Base-by-base conservation (phyloP, 2,113 vertebrate species). In the Marmota monax region DNA sequence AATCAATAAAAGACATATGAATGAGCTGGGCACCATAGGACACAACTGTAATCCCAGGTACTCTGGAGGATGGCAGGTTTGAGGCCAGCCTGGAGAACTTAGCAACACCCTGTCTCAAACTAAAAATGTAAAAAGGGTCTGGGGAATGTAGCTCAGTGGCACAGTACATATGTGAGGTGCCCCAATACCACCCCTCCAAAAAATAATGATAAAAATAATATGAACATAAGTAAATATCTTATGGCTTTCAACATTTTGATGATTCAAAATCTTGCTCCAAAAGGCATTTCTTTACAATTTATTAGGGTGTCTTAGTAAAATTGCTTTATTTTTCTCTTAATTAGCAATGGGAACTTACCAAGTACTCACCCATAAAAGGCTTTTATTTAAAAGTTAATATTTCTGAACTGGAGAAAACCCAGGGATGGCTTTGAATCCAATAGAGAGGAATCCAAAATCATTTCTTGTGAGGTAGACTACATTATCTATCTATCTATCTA, bases 271-370 rank as follows among this genome's bases (percentile, higher is more conserved):
- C 76, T 96, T 67, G 6, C 34, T 84, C 37, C 34, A 82, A 51
- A 80, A 65, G 34, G 5, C n/a, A 65, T 29, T 1, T 61, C 82
- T 74, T 90, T 84, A 79, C 5, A 90, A 93, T 56, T 37, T n/a
- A 92, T 51, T 61, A 84, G 10, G 11, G 27, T 91, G 32, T 76
- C 77, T 45, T 69, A 32, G 88, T 90, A 83, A 39, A 87, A 51
- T 42, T 56, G 22, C 5, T 79, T 79, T 74, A 82, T 84, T 12
- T 95, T 84, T 94, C 63, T 89, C 85, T 95, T 83, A 56, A 48
- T 92, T 42, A 61, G 18, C 32, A 91, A 65, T 84, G 70, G 56
- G 29, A 94, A 84, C 7, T 79, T 92, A 78, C 7, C 5, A 20
- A 88, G 65, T 58, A 32, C 27, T 88, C 32, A 82, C 42, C 27